Conservation (phyloP, 2,113 vertebrate species). For the Syngnathus scovelli region DNA sequence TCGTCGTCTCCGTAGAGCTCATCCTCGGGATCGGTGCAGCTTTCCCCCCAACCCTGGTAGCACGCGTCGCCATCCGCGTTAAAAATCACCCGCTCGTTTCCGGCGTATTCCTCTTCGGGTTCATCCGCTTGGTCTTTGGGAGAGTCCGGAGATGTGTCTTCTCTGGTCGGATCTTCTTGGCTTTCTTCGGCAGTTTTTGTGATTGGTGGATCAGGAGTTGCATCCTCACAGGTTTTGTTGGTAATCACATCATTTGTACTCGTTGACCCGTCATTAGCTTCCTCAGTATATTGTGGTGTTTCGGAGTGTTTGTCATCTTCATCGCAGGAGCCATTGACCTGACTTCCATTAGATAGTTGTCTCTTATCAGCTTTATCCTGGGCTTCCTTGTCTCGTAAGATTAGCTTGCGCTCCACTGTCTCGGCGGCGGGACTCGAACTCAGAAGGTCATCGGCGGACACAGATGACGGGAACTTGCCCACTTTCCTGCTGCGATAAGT, state of each 20-base stretch:
- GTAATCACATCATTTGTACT: constrained; percentile 27
- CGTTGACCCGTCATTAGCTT: constrained; percentile 41
- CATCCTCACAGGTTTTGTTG: constrained; percentile 36
- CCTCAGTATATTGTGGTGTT: constrained; percentile 32
- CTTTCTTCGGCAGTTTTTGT: constrained; percentile 16
- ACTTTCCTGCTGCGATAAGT: constrained; percentile 47
- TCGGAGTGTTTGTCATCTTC: constrained; percentile 53
- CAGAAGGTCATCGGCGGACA: constrained; percentile 71
- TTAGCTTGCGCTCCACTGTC: constrained; percentile 24
- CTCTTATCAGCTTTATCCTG: constrained; percentile 30
- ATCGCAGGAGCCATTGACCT: constrained; percentile 58
- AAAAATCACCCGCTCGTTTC: constrained; percentile 70
- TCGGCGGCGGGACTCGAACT: constrained; percentile 60
- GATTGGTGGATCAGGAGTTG: constrained; percentile 19
- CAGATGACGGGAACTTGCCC: constrained; percentile 63
- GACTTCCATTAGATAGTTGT: constrained; percentile 26
- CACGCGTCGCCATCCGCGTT: constrained; percentile 84
- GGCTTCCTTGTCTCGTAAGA: constrained; percentile 21
- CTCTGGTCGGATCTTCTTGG: constrained; percentile 26
- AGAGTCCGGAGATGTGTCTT: constrained; percentile 35
- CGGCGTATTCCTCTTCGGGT: constrained; percentile 63
- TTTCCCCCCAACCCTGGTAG: constrained; percentile 89
- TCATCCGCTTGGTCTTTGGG: constrained; percentile 49
- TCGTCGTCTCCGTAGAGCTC: constrained; percentile 89
- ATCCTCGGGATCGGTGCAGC: constrained; percentile 86